These are phyloP conservation scores for Megaleporinus macrocephalus DNA, from an alignment of 2,113 vertebrate genomes.

Conservation along the genomic window DNA sequence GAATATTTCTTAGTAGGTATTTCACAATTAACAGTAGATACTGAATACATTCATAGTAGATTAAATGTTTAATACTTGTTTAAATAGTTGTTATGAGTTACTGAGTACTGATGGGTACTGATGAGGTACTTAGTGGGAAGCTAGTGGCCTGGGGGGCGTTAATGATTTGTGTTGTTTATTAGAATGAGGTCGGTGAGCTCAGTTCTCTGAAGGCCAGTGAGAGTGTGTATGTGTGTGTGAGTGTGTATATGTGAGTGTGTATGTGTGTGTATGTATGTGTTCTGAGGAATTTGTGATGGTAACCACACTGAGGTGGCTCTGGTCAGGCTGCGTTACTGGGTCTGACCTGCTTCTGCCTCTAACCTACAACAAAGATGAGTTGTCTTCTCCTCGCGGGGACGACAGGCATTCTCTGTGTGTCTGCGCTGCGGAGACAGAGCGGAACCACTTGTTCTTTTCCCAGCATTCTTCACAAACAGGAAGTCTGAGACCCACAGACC, in stretches of 20 bases:
- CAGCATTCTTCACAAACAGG: constrained; percentile 52
- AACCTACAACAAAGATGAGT: background rate
- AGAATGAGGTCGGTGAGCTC: too few relatives aligned
- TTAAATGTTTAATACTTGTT: too few relatives aligned
- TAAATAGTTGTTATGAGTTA: too few relatives aligned
- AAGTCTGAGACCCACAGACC: constrained; percentile 44
- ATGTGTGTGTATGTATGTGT: background rate
- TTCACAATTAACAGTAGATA: too few relatives aligned
- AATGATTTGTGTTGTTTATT: too few relatives aligned
- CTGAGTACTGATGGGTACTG: too few relatives aligned
- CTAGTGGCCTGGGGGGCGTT: too few relatives aligned
- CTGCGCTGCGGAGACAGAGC: constrained; percentile 21
- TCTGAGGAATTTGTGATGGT: background rate
- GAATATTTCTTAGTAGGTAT: too few relatives aligned
- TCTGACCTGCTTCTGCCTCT: background rate
- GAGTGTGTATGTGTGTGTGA: constrained; percentile 15
- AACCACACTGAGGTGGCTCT: constrained; percentile 33
- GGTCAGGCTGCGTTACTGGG: background rate
- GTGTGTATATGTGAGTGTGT: background rate
- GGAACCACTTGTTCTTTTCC: constrained; percentile 51
- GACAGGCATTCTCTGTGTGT: background rate
- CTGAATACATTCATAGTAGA: too few relatives aligned
- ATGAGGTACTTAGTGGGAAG: too few relatives aligned
- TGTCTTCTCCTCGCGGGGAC: background rate
- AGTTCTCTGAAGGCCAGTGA: too few relatives aligned